These are phyloP conservation scores for Drosophila histrio DNA, from an alignment of 2,888 invertebrate species.

Conservation along the genomic window DNA sequence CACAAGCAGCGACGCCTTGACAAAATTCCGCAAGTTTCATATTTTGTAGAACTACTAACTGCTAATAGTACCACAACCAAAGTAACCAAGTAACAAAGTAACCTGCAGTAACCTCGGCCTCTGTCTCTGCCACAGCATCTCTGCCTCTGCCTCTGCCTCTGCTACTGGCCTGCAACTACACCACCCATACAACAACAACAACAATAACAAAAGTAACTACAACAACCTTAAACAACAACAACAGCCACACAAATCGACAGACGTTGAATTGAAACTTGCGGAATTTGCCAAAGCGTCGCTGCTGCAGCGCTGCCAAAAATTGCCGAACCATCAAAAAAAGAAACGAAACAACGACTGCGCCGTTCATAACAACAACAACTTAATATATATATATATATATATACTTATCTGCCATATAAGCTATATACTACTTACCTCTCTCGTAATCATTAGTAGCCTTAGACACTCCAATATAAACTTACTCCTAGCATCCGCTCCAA, in stretches of 20 bases:
- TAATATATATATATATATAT: constrained; percentile 24
- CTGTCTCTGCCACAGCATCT: constrained; percentile 13
- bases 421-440: constrained; percentile 18
- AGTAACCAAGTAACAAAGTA: constrained; percentile 22
- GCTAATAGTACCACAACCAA: constrained; percentile 29
- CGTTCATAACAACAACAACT: constrained; percentile 50
- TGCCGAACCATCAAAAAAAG: constrained; percentile 24
- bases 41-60: constrained; percentile 27
- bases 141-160: constrained; percentile 26
- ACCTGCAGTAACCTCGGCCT: constrained; percentile 33
- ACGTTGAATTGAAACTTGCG: constrained; percentile 60
- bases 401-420: constrained; percentile 43
- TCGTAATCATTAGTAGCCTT: constrained; percentile 50
- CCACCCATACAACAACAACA: constrained; percentile 28
- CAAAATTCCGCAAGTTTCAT: constrained; percentile 77
- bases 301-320: constrained; percentile 67
- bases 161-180: constrained; percentile 27
- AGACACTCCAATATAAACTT: constrained; percentile 25
- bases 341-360: constrained; percentile 63
- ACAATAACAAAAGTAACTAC: constrained; percentile 23
- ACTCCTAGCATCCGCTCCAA: constrained; percentile 48
- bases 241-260: constrained; percentile 22
- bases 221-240: constrained; percentile 21
- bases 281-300: constrained; percentile 81
- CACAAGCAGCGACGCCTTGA: constrained; percentile 79